A percentile compares a stretch with the other conserved stretches of the same genome.
These are phyloP conservation scores for Cricetomys ansorgei DNA, from an alignment of 2,113 vertebrate genomes.

Conservation along the genomic window DNA sequence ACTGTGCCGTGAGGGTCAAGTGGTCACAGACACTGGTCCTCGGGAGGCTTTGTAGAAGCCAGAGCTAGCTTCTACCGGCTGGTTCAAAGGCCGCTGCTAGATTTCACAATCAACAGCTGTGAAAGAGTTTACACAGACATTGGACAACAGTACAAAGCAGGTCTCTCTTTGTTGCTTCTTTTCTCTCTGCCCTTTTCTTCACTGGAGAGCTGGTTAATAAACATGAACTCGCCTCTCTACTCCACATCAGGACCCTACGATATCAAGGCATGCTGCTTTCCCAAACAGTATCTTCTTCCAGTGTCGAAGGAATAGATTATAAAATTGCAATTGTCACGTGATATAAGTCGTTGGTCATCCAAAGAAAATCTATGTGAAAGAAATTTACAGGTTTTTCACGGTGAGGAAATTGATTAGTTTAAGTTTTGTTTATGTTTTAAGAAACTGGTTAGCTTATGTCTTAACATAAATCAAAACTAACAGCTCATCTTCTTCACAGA, in stretches of 20 bases:
- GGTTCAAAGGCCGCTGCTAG: not conserved
- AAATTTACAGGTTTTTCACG: not conserved
- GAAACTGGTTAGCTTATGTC: not conserved
- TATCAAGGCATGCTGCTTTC: not conserved
- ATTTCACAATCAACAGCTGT: not conserved
- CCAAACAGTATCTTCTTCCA: not conserved
- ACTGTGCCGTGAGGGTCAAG: not conserved
- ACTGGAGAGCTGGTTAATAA: not conserved
- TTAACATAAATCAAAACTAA: not conserved
- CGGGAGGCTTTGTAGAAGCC: not conserved
- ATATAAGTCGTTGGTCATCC: not conserved
- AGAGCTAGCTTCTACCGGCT: not conserved
- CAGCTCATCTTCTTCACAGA: not conserved
- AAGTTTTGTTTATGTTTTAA: constrained; percentile 35
- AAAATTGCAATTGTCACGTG: not conserved
- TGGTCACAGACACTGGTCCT: not conserved
- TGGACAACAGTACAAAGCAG: not conserved
- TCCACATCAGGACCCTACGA: not conserved
- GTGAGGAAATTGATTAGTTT: not conserved
- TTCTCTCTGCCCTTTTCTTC: not conserved
- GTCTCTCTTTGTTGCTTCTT: not conserved
- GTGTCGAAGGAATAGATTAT: not conserved
- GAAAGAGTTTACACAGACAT: constrained; percentile 1
- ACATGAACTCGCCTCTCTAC: not conserved
- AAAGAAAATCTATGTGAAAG: not conserved